phyloP scores from a whole-genome alignment of 2,113 vertebrate species.

The Poeciliopsis turrubarensis region DNA sequence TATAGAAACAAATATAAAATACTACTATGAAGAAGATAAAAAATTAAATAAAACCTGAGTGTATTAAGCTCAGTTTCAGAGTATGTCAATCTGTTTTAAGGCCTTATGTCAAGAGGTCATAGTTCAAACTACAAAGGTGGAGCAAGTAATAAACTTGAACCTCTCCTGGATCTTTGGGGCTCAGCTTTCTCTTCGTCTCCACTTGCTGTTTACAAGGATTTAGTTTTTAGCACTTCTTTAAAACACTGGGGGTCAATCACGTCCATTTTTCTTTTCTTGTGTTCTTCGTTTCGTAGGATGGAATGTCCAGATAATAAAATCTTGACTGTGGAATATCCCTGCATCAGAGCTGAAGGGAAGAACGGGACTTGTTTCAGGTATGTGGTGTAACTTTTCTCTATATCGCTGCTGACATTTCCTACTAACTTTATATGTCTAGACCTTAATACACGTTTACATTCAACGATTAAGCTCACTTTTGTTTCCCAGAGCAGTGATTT shows the following conservation, averaged over 20 bases:
- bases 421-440: background rate
- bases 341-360: slow-evolving; percentile 71
- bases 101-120: background rate
- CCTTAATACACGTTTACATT: background rate
- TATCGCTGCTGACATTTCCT: background rate
- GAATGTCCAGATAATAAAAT: slow-evolving; percentile 81
- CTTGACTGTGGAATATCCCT: slow-evolving; percentile 80
- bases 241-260: background rate
- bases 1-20: background rate
- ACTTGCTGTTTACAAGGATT: background rate
- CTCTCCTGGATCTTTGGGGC: background rate
- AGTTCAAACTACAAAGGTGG: background rate
- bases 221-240: background rate
- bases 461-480: background rate
- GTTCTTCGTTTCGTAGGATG: slow-evolving; percentile 48
- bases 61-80: background rate
- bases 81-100: background rate
- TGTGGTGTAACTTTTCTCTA: slow-evolving; percentile 8
- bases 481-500: slow-evolving; percentile 36
- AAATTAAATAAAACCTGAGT: background rate
- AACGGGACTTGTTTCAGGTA: slow-evolving; percentile 80
- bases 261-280: background rate
- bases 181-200: background rate
- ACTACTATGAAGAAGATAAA: too few species aligned
- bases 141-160: background rate